Base-by-base conservation (phyloP, 2,113 vertebrate species). In the Entelurus aequoreus region DNA sequence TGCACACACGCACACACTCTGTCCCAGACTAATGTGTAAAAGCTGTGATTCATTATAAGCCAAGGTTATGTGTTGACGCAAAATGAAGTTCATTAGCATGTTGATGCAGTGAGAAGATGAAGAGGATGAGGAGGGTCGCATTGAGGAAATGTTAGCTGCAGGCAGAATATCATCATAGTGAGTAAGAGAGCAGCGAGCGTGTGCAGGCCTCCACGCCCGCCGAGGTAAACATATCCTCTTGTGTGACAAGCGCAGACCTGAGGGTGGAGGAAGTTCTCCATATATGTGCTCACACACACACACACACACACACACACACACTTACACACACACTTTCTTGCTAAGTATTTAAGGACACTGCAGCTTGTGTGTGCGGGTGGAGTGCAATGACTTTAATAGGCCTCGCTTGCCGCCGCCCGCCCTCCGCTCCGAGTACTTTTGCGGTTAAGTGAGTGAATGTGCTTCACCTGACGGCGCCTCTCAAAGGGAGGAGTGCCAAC, bases 121-220 rank as follows among this genome's bases (percentile, higher is more conserved):
- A 3, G 28, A 28, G 28, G 28, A 28, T 3, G 28, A 28, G 28
- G 28, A 28, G 28, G 28, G 28, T 28, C 28, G 2, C 28, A 28
- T 28, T 28, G 28, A 28, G 28, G 28, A 28, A 28, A 28, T 40
- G 16, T 44, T 40, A 84, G 79, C 85, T 81, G 54, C 12, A 79
- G 83, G 85, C 85, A 69, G 71, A 84, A 81, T 87, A 77, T 84
- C 85, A 87, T 81, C 63, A 86, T 72, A 82, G 78, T 84, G 85
- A 84, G 79, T 83, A 84, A 85, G 79, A 79, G 74, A 81, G 74
- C 48, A 44, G 80, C 68, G 72, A 63, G 75, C 86, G 78, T 71
- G 75, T 63, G 81, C 87, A 71, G 74, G 85, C 75, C 79, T 83
- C 64, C 52, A 46, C 59, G 60, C 62, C 72, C 60, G 69, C 71